Base-by-base conservation (phyloP, 2,888 invertebrate species). In the Mesorhabditis belari region DNA sequence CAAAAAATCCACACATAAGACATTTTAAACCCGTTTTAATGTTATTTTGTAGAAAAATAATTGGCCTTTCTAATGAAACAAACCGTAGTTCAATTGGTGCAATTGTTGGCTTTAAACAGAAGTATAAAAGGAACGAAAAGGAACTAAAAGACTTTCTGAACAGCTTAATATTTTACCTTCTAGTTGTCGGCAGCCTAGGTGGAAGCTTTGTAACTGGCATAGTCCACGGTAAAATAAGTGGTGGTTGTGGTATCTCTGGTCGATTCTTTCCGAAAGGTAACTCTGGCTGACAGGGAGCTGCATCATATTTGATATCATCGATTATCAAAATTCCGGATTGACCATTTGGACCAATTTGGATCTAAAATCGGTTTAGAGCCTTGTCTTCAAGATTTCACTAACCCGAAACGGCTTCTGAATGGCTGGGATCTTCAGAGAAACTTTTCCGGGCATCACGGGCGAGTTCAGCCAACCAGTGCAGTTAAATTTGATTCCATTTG, bases 381-480 rank as follows among this genome's bases (percentile, higher is more conserved):
- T 54, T 54, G 9, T 5, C 27, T 54, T 5, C 24, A n/a, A 19
- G 19, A n/a, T n/a, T n/a, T 25, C 29, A n/a, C n/a, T 62, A 35
- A 78, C 77, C 49, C 69, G 67, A 58, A 76, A 79, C 3, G 75
- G 70, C n/a, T 67, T 66, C 24, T 71, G 68, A 17, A 76, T 62
- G 54, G 76, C 71, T 3, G 79, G 79, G 27, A 79, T 72, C 56
- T 75, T 76, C 21, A 79, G 62, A 6, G 74, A 70, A 12, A 79
- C 77, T 74, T 79, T 79, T 23, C 77, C 79, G 5, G 79, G 79
- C 71, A 77, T 76, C 3, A 74, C 66, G 6, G 64, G 61, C 24
- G 77, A 73, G n/a, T 75, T 66, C 21, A 79, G 61, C 67, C 73
- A 66, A 29, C 79, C 79, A 19, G 79, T 79, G 54, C 79, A 79